Evolutionary conservation across 2,888 invertebrate species (phyloP).

Genomic region (Phyllotreta striolata): DNA sequence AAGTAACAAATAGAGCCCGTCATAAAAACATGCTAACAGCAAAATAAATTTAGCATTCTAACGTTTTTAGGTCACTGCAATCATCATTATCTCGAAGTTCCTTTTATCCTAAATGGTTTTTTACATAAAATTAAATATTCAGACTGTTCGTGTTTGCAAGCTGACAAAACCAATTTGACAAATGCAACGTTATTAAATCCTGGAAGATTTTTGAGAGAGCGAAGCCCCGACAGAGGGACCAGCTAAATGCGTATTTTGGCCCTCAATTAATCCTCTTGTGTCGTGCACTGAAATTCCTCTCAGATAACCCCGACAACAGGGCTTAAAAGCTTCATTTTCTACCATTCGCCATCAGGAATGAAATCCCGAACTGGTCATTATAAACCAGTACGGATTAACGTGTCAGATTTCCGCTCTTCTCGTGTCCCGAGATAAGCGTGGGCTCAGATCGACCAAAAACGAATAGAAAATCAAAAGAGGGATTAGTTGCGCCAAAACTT

Average conservation of each 20-base stretch:
- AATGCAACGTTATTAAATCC: conserved; percentile 42
- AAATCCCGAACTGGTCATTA: conserved; percentile 43
- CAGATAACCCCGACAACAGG: conserved; percentile 48
- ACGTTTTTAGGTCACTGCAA: conserved; percentile 13
- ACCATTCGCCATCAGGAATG: conserved; percentile 42
- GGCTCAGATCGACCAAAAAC: conserved; percentile 29
- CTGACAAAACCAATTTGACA: conserved; percentile 38
- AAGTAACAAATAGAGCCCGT: not conserved
- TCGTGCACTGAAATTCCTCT: conserved; percentile 46
- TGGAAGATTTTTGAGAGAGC: conserved; percentile 27
- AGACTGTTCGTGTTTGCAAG: conserved; percentile 25
- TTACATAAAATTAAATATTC: conserved; percentile 28
- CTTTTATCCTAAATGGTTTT: conserved; percentile 14
- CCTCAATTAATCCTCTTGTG: conserved; percentile 49
- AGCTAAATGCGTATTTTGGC: conserved; percentile 36
- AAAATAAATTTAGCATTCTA: conserved; percentile 11
- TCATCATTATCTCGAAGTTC: conserved; percentile 16
- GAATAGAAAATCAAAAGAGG: conserved; percentile 33
- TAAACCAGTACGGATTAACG: conserved; percentile 37
- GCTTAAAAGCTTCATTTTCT: conserved; percentile 46
- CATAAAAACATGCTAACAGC: not conserved
- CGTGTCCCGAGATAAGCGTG: conserved; percentile 24
- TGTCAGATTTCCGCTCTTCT: conserved; percentile 35
- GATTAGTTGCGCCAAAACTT: conserved; percentile 32
- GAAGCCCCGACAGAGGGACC: conserved; percentile 28